phyloP scores from a whole-genome alignment of 2,797 vertebrate genomes.

The Propithecus perrieri region DNA sequence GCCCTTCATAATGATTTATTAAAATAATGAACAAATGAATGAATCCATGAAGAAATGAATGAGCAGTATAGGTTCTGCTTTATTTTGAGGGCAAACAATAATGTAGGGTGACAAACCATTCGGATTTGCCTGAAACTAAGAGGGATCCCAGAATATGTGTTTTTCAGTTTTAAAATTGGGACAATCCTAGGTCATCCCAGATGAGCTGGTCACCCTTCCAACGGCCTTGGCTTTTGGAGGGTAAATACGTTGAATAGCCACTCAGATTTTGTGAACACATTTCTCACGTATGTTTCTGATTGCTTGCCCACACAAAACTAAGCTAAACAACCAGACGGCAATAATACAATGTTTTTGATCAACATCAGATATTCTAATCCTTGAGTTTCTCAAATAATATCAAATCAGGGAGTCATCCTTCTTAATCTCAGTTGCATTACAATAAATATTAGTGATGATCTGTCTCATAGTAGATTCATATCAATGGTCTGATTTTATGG shows the following conservation, averaged over 20 bases:
- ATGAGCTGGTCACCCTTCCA: neutral
- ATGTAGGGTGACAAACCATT: neutral
- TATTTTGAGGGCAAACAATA: neutral
- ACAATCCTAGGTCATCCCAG: neutral
- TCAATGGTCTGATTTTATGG: neutral
- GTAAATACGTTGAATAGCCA: neutral
- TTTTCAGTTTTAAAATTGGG: neutral
- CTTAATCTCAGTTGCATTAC: neutral
- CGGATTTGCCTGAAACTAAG: neutral
- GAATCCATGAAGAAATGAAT: neutral
- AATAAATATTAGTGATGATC: neutral
- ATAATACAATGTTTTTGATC: neutral
- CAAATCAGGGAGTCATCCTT: neutral
- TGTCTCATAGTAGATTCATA: neutral
- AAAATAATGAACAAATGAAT: neutral
- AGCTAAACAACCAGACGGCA: neutral
- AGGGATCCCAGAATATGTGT: neutral
- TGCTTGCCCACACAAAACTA: neutral
- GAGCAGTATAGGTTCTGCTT: neutral
- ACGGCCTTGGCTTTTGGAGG: neutral
- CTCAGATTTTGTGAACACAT: neutral
- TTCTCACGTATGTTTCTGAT: neutral
- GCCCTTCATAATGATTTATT: neutral
- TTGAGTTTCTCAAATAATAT: neutral
- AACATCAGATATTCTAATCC: neutral